phyloP scores from a whole-genome alignment of 2,888 invertebrate genomes.

The Hemithea aestivaria region DNA sequence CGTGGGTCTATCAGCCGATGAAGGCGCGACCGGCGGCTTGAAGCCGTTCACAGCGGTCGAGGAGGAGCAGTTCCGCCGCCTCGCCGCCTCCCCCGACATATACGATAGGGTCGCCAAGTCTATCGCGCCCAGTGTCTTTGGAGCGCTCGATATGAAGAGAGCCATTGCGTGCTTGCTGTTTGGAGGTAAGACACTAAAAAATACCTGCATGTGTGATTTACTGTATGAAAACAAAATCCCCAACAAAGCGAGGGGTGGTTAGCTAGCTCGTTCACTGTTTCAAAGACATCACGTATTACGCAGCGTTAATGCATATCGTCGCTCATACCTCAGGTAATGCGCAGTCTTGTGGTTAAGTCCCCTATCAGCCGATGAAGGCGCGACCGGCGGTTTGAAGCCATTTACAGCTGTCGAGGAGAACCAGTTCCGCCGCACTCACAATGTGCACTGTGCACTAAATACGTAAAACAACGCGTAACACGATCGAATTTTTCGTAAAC shows the following conservation, averaged over 20 bases:
- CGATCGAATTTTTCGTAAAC: too few species aligned
- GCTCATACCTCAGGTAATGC: too few species aligned
- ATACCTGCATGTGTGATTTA: too few species aligned
- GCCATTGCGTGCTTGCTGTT: constrained; percentile 97
- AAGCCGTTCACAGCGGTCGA: constrained; percentile 68
- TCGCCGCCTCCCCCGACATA: constrained; percentile 91
- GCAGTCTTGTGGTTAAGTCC: too few species aligned
- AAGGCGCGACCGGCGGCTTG: constrained; percentile 86
- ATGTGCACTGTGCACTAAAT: too few species aligned
- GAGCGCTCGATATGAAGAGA: constrained; percentile 96
- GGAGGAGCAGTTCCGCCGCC: constrained; percentile 86
- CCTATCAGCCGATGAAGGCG: constrained; percentile 91
- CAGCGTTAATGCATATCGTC: too few species aligned
- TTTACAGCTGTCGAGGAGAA: constrained; percentile 79
- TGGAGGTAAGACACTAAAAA: constrained; percentile 84
- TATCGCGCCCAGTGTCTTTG: constrained; percentile 98
- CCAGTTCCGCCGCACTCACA: constrained; percentile 87
- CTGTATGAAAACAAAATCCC: too few species aligned
- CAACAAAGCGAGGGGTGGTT: too few species aligned
- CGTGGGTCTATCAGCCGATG: constrained; percentile 93
- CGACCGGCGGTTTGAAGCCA: constrained; percentile 82
- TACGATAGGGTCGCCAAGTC: constrained; percentile 93
- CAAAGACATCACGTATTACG: too few species aligned
- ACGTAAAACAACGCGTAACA: too few species aligned
- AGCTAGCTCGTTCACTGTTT: too few species aligned